Conservation (phyloP, 2,113 vertebrate species). For the Mirounga angustirostris region DNA sequence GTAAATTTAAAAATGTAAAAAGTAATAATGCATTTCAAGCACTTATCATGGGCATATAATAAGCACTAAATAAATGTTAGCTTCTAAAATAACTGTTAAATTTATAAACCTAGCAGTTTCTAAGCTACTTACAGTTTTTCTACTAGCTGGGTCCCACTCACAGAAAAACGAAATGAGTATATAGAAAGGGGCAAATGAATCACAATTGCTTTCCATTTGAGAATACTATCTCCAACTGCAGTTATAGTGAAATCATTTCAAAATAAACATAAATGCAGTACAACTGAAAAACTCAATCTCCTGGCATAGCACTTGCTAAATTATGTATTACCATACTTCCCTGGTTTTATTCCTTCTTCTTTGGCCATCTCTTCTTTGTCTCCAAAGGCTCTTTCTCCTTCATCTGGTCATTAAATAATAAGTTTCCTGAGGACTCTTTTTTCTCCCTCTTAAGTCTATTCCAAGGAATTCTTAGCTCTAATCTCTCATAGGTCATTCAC, state of each 20-base stretch:
- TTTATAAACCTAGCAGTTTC: background rate
- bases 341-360: background rate
- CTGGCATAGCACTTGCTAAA: background rate
- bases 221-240: background rate
- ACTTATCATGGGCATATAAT: background rate
- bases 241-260: background rate
- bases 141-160: background rate
- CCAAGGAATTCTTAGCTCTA: background rate
- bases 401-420: background rate
- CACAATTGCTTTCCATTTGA: background rate
- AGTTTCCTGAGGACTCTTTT: background rate
- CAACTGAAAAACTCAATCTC: background rate
- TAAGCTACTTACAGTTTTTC: background rate
- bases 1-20: background rate
- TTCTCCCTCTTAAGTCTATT: background rate
- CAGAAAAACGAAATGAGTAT: background rate
- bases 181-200: background rate
- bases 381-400: background rate
- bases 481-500: background rate
- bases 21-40: background rate
- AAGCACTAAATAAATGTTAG: background rate
- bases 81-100: background rate
- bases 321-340: background rate
- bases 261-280: background rate
- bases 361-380: background rate